Base-by-base conservation (phyloP, 2,888 invertebrate species). In the Limnephilus auricula region DNA sequence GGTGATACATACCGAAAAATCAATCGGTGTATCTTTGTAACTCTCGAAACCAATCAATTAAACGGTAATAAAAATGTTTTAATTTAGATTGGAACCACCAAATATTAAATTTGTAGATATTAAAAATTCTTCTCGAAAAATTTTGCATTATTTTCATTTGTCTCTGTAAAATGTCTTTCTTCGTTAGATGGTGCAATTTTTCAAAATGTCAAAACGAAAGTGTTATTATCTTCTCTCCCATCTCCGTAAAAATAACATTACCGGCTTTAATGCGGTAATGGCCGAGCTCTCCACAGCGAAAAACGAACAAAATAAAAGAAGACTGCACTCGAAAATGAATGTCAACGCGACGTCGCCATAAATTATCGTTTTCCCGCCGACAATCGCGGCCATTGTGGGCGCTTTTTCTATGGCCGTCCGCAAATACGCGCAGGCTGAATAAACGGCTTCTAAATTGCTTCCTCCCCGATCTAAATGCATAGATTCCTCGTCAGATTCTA, bases 341-440 rank as follows among this genome's bases (percentile, higher is more conserved):
- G 89, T 89, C 91, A 91, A 91, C 91, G 80, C 87, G 87, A 87
- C 34, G 87, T 87, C 87, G 79, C 37, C 89, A 83, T 92, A 92
- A 92, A 92, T 92, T 92, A 92, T 92, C 83, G 50, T 91, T 85
- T 88, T 88, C 91, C 91, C 90, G 92, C 92, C 89, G 83, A 92
- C 92, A 92, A 92, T 92, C 91, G 89, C 89, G 89, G 91, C 92
- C 92, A 91, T 92, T 92, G 92, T 92, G 37, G 40, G 65, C 82
- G 85, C 91, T 79, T n/a, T 84, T 34, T 78, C 32, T 79, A 78
- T 90, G 30, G 79, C 79, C 86, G 80, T 82, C 80, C 89, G 90
- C 82, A 87, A 86, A 86, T 86, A 86, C 85, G 30, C 84, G 89
- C 65, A 25, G 31, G 45, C 78, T 88, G 83, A 92, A 90, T 90